Conservation (phyloP, 2,888 invertebrate species). For the Hesperia comma region DNA sequence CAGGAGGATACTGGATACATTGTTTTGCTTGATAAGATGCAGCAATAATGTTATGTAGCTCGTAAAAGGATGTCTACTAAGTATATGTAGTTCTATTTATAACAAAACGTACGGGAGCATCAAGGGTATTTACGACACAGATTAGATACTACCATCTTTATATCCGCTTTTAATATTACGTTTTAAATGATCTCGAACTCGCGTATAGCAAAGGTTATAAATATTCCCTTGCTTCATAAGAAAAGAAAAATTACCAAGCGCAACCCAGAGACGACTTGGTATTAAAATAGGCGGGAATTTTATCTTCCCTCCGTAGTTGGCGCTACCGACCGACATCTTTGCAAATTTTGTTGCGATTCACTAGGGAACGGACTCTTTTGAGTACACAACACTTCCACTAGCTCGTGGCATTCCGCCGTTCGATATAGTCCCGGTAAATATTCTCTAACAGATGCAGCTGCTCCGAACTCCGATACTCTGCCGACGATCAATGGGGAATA, state of each 20-base stretch:
- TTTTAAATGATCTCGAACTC: slow-evolving; percentile 10
- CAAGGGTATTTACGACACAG: background rate
- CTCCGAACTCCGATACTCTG: slow-evolving; percentile 12
- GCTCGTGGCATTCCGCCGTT: slow-evolving; percentile 22
- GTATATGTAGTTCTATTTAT: too few relatives aligned
- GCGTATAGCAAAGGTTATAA: slow-evolving; percentile 5
- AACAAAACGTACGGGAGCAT: too few relatives aligned
- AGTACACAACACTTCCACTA: slow-evolving; percentile 31
- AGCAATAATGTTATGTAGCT: too few relatives aligned
- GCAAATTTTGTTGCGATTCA: slow-evolving; percentile 58
- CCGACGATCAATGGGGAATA: slow-evolving; percentile 24
- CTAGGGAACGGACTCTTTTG: slow-evolving; percentile 50
- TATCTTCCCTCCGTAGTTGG: slow-evolving; percentile 17
- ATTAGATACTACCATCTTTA: too few relatives aligned
- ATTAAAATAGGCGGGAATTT: slow-evolving; percentile 25
- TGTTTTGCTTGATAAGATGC: too few relatives aligned
- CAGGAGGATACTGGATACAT: too few relatives aligned
- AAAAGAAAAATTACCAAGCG: slow-evolving; percentile 9
- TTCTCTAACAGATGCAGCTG: slow-evolving; percentile 31
- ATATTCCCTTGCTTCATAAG: slow-evolving; percentile 5
- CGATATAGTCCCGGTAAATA: slow-evolving; percentile 28
- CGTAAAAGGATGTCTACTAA: too few relatives aligned
- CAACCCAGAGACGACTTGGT: slow-evolving; percentile 1
- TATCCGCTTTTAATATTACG: slow-evolving; percentile 11
- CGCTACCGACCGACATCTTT: slow-evolving; percentile 48